Base-by-base conservation (phyloP, 2,888 invertebrate species). In the Microplitis manilae region DNA sequence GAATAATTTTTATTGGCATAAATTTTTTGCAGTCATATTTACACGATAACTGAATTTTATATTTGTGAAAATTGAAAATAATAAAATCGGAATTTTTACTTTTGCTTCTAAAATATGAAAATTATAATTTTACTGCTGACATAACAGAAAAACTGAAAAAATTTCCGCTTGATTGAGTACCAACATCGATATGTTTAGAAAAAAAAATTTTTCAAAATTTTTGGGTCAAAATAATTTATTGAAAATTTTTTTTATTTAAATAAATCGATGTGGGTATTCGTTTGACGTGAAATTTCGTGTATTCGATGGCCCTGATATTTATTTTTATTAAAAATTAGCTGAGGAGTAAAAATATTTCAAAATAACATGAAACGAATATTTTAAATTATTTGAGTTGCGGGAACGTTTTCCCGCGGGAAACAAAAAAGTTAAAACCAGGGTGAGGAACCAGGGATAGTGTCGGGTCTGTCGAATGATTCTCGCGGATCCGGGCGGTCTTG, bases 401-500 rank as follows among this genome's bases (percentile, higher is more conserved):
- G 13, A 50, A 50, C 9, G 5, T 8, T 50, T 50, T 50, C 13
- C 50, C 50, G 2, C 2, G 50, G 50, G 13, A 13, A 50, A 50
- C 7, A 50, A 50, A 50, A 30, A 30, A 30, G 30, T 30, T 13
- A 13, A 50, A 50, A 50, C 8, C 50, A 50, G 8, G 2, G 50
- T 2, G 13, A 50, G 50, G 13, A 50, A 50, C 13, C 9, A 13
- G 8, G 8, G 9, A 50, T 50, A 65, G 38, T 65, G 65, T 30
- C 38, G 13, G 13, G 20, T 65, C 38, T 13, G 13, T 30, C 38
- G 65, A 38, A 13, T 38, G 65, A 65, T 50, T 50, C 30, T 50
- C 50, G 50, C 65, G 13, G 13, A 13, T 65, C 65, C 65, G 65
- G 65, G 20, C 20, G 65, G 65, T 65, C 38, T 38, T 65, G 65